A percentile compares a stretch with the other conserved stretches of the same genome.
Conservation (phyloP, 2,797 vertebrate species). For the Philypnodon macrostomus region DNA sequence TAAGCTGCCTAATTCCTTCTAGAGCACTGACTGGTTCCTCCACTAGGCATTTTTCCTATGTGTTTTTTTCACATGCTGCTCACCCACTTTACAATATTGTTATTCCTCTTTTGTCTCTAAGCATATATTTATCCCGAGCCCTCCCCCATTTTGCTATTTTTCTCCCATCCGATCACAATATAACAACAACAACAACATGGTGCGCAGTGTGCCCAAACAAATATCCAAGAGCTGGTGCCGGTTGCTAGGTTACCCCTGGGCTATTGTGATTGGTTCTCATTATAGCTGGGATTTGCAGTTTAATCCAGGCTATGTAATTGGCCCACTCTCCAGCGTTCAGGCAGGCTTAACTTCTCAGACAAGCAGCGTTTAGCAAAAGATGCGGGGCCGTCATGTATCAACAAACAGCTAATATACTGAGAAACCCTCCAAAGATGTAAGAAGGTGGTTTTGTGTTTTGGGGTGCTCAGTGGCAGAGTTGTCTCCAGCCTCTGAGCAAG, state of each 20-base stretch:
- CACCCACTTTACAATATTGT: conserved; percentile 51
- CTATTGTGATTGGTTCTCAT: conserved; percentile 71
- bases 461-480: too few species aligned
- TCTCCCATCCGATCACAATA: conserved; percentile 34
- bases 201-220: conserved; percentile 43
- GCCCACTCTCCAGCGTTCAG: conserved; percentile 61
- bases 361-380: conserved; percentile 38
- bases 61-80: conserved; percentile 41
- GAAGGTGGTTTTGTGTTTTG: neutral
- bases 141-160: conserved; percentile 15
- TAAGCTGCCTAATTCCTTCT: conserved; percentile 82
- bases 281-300: conserved; percentile 68
- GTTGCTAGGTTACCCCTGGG: conserved; percentile 76
- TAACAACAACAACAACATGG: conserved; percentile 54
- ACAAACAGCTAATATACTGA: conserved; percentile 41
- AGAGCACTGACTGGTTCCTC: conserved; percentile 63
- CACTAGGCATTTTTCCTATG: conserved; percentile 39
- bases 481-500: neutral
- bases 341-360: conserved; percentile 58
- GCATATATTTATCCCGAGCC: conserved; percentile 29
- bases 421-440: conserved; percentile 11
- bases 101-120: conserved; percentile 39
- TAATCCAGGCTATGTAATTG: conserved; percentile 73
- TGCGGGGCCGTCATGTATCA: conserved; percentile 43
- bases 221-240: conserved; percentile 40